Evolutionary conservation across 2,113 vertebrate genomes (phyloP).

Genomic region (Pitta sordida): DNA sequence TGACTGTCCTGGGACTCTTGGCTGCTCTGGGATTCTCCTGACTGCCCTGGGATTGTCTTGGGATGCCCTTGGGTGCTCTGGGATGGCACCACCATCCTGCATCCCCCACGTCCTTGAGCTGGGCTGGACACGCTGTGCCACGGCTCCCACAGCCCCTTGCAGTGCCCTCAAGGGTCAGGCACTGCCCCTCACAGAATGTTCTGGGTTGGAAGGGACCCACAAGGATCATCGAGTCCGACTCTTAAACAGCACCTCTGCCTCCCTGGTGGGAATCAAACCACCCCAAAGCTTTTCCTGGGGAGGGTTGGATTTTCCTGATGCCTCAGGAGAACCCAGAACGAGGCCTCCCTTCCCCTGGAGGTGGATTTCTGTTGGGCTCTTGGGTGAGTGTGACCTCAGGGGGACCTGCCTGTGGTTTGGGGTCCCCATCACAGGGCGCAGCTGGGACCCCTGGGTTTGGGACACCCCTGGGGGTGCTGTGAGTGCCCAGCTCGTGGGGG

Average conservation of each 20-base stretch:
- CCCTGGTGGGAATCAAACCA: no score
- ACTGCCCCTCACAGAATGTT: fast-evolving
- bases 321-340: fast-evolving
- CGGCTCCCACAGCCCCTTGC: fast-evolving
- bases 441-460: not conserved
- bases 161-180: fast-evolving
- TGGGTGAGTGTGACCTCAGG: fast-evolving
- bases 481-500: not conserved
- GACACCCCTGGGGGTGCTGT: fast-evolving
- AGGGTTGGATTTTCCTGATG: not conserved
- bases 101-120: not conserved
- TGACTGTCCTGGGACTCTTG: fast-evolving
- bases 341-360: no score
- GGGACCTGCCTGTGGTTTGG: not conserved
- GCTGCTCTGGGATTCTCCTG: not conserved
- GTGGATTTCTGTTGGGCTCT: not conserved
- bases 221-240: no score
- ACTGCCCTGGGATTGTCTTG: not conserved
- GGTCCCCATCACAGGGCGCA: not conserved
- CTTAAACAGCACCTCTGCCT: no score
- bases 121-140: fast-evolving
- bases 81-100: not conserved
- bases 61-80: not conserved
- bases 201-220: no score
- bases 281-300: not conserved